phyloP scores from a whole-genome alignment of 35 echinoderm and acorn worm species.

The Antedon bifida region DNA sequence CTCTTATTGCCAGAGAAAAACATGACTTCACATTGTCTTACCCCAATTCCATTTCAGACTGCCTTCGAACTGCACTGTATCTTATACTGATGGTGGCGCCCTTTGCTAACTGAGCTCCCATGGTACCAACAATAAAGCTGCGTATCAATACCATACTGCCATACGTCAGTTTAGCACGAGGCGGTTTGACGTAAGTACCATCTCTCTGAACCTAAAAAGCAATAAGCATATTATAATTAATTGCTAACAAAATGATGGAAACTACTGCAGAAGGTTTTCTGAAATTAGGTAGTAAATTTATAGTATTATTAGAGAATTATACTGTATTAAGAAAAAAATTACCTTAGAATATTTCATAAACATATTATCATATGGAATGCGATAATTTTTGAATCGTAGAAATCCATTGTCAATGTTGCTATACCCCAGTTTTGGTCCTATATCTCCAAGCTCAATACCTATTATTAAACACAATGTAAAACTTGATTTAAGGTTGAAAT shows the following conservation, averaged over 20 bases:
- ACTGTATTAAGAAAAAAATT: no score
- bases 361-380: constrained; percentile 82
- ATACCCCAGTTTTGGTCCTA: constrained; percentile 78
- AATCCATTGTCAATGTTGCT: constrained; percentile 76
- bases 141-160: constrained; percentile 84
- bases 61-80: constrained; percentile 75
- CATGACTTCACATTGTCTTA: constrained; percentile 6
- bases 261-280: not conserved
- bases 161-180: constrained; percentile 57
- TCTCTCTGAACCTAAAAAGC: constrained; percentile 50
- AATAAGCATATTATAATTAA: not conserved
- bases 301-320: not conserved
- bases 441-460: constrained; percentile 83
- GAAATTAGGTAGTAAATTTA: not conserved
- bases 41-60: constrained; percentile 79
- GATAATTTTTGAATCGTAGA: constrained; percentile 52
- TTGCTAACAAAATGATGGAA: not conserved
- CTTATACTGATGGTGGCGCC: constrained; percentile 50
- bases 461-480: not conserved
- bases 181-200: constrained; percentile 64
- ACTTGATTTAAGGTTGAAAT: no score
- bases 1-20: no score
- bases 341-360: constrained; percentile 85
- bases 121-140: constrained; percentile 36
- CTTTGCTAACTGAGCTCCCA: constrained; percentile 28